Conservation (phyloP, 2,113 vertebrate species). For the Zosterops lateralis region DNA sequence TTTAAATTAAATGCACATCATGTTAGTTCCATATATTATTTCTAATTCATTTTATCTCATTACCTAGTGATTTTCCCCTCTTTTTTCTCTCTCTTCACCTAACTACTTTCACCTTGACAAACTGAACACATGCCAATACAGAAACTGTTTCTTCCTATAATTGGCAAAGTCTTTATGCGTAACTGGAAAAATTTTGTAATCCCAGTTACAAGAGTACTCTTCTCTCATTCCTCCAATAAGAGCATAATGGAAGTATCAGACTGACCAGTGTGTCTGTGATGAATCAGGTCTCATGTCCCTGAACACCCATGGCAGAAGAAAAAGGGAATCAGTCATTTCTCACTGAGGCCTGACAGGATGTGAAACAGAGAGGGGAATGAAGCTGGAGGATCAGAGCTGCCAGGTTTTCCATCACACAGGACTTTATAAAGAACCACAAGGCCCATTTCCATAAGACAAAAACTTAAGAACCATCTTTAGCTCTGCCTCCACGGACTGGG, state of each 20-base stretch:
- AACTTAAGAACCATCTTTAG: neutral
- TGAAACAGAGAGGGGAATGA: neutral
- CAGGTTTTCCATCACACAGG: neutral
- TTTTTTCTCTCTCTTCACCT: neutral
- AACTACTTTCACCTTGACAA: neutral
- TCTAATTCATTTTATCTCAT: neutral
- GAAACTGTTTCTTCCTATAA: neutral
- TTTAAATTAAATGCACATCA: neutral
- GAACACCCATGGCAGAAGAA: neutral
- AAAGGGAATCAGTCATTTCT: conserved; percentile 1
- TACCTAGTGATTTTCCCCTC: neutral
- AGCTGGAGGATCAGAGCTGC: neutral
- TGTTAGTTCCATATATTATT: neutral
- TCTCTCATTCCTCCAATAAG: fast-evolving
- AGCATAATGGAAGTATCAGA: neutral
- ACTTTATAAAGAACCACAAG: neutral
- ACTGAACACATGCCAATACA: neutral
- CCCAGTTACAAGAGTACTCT: neutral
- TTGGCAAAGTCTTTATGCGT: neutral
- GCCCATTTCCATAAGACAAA: neutral
- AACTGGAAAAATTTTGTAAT: neutral
- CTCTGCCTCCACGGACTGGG: neutral
- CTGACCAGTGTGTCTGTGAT: neutral
- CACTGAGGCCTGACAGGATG: neutral
- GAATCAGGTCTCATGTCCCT: neutral